Conservation (phyloP, 2,888 invertebrate species). For the Drosophila lutescens region DNA sequence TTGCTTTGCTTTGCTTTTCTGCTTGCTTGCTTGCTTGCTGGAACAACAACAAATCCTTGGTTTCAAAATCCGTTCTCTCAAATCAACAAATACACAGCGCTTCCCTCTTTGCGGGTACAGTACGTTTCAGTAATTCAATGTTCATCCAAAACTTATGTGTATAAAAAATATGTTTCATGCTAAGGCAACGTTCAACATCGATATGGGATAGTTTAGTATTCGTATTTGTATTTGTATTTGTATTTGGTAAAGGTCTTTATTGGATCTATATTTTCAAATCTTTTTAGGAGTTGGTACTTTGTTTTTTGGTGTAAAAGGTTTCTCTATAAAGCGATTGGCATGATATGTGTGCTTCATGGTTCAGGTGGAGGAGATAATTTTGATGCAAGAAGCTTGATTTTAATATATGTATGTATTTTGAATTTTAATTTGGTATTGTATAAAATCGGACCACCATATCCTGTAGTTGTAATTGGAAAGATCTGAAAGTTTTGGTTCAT, state of each 20-base stretch:
- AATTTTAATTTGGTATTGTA: not conserved
- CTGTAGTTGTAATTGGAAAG: not conserved
- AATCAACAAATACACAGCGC: constrained; percentile 61
- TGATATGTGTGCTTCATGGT: constrained; percentile 43
- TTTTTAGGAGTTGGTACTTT: not conserved
- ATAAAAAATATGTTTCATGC: constrained; percentile 76
- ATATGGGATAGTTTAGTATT: constrained; percentile 77
- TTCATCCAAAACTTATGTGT: constrained; percentile 74
- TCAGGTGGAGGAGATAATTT: constrained; percentile 3
- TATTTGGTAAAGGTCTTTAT: constrained; percentile 17
- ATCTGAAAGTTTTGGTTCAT: not conserved
- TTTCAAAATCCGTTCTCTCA: constrained; percentile 55
- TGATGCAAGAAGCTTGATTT: not conserved
- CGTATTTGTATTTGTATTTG: constrained; percentile 12
- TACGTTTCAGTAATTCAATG: constrained; percentile 59
- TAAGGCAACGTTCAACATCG: constrained; percentile 84
- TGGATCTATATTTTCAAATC: constrained; percentile 2
- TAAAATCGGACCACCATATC: not conserved
- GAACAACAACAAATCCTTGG: constrained; percentile 52
- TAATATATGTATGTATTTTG: not conserved
- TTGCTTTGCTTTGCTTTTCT: constrained; percentile 36
- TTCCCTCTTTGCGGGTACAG: constrained; percentile 42
- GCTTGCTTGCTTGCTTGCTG: constrained; percentile 37
- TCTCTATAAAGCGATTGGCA: constrained; percentile 41
- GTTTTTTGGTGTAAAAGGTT: constrained; percentile 36